Base-by-base conservation (phyloP, 2,113 vertebrate genomes). In the Engraulis encrasicolus region DNA sequence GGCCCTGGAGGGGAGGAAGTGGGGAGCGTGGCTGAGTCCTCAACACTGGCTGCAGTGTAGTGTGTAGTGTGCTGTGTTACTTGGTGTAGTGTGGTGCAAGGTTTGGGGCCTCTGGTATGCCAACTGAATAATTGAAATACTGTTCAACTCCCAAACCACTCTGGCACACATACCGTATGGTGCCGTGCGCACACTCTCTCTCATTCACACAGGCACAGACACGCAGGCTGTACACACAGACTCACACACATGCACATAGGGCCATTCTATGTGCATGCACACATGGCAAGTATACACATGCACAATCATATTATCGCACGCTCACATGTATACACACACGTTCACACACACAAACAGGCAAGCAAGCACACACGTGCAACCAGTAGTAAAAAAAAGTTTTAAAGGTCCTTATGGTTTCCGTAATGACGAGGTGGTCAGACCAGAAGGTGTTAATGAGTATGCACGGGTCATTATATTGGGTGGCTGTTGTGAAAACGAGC, bases 121-220 rank as follows among this genome's bases (percentile, higher is more conserved):
- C 34, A 15, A 74, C 31, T 74, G 66, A 74, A 74, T 74, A 74
- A 74, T 74, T 74, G 66, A 74, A 74, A 74, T 34, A 34, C 27
- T 34, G 66, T 31, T 74, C 31, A 74, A 34, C 66, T 74, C 9
- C 31, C 15, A 66, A 74, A 74, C 66, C 31, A 17, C 31, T 74
- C 66, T 5, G 27, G 15, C 23, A 15, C 66, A 74, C n/a, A 23
- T 7, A 7, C n/a, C 54, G 20, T n/a, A 23, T 20, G 9, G 6
- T n/a, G 19, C 19, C 18, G 23, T n/a, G 23, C 50, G 19, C 50
- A 52, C 50, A 52, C 14, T 50, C 49, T 50, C 49, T 50, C 49
- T 50, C 49, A 14, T 17, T 50, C 49, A 14, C 49, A n/a, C n/a
- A n/a, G n/a, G n/a, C n/a, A n/a, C n/a, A n/a, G n/a, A n/a, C n/a